Percentiles rank a stretch among this genome's conserved stretches.
Evolutionary conservation across 2,113 vertebrate species (phyloP).

Genomic region (Peromyscus polionotus): DNA sequence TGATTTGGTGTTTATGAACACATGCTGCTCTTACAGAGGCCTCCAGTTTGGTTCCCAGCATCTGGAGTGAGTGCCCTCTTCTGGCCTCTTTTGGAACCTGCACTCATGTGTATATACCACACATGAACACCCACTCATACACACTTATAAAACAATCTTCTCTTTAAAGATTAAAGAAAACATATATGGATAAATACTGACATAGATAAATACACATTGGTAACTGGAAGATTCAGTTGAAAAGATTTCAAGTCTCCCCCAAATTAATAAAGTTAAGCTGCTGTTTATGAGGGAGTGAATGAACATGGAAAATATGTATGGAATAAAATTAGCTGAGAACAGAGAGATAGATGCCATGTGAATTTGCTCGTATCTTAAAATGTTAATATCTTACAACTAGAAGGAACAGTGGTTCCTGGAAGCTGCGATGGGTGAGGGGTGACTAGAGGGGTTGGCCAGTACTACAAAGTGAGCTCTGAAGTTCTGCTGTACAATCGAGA

Average conservation of each 20-base stretch:
- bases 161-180: background rate
- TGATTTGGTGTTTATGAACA: too few species aligned
- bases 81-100: background rate
- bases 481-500: background rate
- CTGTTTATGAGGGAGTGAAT: background rate
- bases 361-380: background rate
- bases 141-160: background rate
- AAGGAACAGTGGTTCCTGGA: background rate
- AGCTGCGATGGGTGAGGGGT: background rate
- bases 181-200: background rate
- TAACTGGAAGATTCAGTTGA: background rate
- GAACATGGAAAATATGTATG: background rate
- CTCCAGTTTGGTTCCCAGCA: background rate
- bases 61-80: background rate
- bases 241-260: background rate
- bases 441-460: background rate
- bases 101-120: background rate
- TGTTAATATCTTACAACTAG: background rate
- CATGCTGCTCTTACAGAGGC: background rate
- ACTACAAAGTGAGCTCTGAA: background rate
- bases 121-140: background rate
- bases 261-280: background rate
- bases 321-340: background rate
- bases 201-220: background rate
- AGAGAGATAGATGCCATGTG: background rate